Percentiles rank a stretch among this genome's conserved stretches.
Evolutionary conservation across 2,113 vertebrate species (phyloP).

Genomic region (Toxotes chatareus): DNA sequence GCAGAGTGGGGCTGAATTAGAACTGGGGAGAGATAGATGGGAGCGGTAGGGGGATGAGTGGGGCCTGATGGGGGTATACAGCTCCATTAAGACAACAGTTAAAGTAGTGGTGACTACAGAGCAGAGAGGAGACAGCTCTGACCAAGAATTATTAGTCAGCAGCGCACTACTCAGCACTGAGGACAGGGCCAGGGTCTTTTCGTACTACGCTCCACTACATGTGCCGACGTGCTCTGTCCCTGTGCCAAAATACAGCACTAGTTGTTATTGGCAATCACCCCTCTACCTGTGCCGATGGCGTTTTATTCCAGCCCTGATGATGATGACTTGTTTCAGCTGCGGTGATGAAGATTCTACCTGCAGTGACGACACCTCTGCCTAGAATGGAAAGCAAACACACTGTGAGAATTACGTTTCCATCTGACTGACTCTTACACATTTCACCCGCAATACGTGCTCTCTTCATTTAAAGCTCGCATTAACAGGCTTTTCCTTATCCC

Average conservation of each 20-base stretch:
- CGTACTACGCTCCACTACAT: constrained; percentile 29
- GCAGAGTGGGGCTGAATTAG: constrained; percentile 61
- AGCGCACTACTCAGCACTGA: constrained; percentile 58
- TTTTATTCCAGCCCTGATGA: constrained; percentile 7
- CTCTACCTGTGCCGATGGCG: constrained; percentile 29
- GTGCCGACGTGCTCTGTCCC: not conserved
- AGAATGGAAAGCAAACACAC: constrained; percentile 31
- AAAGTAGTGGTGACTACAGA: constrained; percentile 70
- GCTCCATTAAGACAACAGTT: constrained; percentile 72
- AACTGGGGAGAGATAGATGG: constrained; percentile 47
- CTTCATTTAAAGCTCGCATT: constrained; percentile 38
- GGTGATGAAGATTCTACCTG: constrained; percentile 43
- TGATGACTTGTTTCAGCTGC: constrained; percentile 31
- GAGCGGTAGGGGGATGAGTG: constrained; percentile 21
- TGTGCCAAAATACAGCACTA: constrained; percentile 15
- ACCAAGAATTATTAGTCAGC: constrained; percentile 73
- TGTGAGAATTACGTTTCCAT: constrained; percentile 63
- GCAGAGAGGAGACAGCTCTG: constrained; percentile 56
- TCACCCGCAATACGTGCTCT: constrained; percentile 22
- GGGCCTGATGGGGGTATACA: constrained; percentile 49
- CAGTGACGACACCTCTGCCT: constrained; percentile 31
- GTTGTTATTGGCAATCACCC: constrained; percentile 37
- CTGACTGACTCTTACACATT: constrained; percentile 59
- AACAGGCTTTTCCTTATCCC: constrained; percentile 29
- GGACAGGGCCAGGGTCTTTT: constrained; percentile 35